A percentile compares a stretch with the other conserved stretches of the same genome.
Evolutionary conservation across 2,888 invertebrate species (phyloP).

Genomic region (Drosophila neutralis): DNA sequence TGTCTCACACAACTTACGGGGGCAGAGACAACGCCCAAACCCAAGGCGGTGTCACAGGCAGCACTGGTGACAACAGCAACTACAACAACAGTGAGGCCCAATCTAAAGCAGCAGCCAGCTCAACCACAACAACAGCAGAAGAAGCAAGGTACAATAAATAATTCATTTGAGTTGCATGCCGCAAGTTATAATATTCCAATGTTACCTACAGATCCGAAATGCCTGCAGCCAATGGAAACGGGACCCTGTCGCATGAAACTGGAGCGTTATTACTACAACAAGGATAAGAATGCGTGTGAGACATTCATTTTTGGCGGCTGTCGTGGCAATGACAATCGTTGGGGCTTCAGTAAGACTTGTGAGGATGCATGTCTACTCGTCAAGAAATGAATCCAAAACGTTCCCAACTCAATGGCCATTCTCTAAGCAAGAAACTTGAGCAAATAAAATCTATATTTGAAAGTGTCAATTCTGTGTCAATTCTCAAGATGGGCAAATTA

Average conservation of each 20-base stretch:
- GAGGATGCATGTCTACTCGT: slow-evolving; percentile 71
- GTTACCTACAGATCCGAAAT: slow-evolving; percentile 70
- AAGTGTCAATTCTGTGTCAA: neutral
- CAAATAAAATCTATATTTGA: slow-evolving; percentile 17
- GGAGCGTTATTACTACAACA: slow-evolving; percentile 79
- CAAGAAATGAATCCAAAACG: slow-evolving; percentile 26
- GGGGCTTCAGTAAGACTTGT: slow-evolving; percentile 76
- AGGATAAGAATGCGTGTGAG: slow-evolving; percentile 74
- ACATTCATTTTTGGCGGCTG: slow-evolving; percentile 82
- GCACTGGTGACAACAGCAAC: slow-evolving; percentile 7
- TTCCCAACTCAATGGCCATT: neutral
- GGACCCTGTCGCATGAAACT: slow-evolving; percentile 83
- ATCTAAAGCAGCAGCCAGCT: slow-evolving; percentile 11
- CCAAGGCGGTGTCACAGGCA: slow-evolving; percentile 31
- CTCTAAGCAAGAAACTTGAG: neutral
- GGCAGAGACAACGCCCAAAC: slow-evolving; percentile 52
- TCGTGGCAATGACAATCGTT: slow-evolving; percentile 81
- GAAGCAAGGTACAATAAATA: slow-evolving; percentile 42
- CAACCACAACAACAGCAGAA: slow-evolving; percentile 15
- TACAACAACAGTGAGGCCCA: slow-evolving; percentile 12
- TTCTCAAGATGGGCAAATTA: neutral
- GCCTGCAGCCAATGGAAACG: slow-evolving; percentile 74
- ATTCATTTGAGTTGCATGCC: neutral
- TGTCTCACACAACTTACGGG: slow-evolving; percentile 44
- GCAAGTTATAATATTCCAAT: neutral